Base-by-base conservation (phyloP, 2,113 vertebrate species). In the Muscicapa adusta region DNA sequence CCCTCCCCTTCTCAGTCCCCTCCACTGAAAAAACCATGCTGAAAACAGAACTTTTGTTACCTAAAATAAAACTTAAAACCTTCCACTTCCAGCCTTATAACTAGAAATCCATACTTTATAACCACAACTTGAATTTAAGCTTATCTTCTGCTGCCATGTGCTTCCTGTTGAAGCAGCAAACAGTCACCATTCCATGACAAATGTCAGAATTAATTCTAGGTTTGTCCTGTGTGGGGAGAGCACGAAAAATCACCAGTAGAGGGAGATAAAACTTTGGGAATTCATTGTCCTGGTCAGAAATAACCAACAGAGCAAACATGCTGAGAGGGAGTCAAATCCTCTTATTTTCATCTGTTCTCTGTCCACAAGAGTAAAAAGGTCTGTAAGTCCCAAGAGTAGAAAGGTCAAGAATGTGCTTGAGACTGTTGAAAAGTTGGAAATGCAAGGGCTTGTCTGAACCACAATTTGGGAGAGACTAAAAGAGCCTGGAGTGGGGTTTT, bases 251-350 rank as follows among this genome's bases (percentile, higher is more conserved):
- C 72, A 38, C 93, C 96, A 5, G 94, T 18, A 97, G 96, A 88
- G 94, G 96, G 96, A 78, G 95, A 42, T 90, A 9, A n/a, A 62
- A 40, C 71, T 66, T 42, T 0, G 74, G 38, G 58, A 93, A 82
- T 77, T 9, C 40, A 2, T 16, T 2, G 0, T 38, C 43, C 22
- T 36, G n/a, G 3, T 1, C 2, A 2, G 60, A 23, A 74, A 14
- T 4, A 73, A 12, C 34, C 2, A 7, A 31, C 0, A 3, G 23
- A 9, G 14, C 0, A 5, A 22, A 38, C 8, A 0, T 4, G 43
- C 43, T 45, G 43, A 45, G 18, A 45, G 18, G 36, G 43, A 90
- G 33, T 18, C 12, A 71, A 28, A 67, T 18, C 73, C 68, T 57
- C 82, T 57, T 7, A 4, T 57, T 92, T 53, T 51, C 17, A 4